phyloP scores from a whole-genome alignment of 2,888 invertebrate species.

The Diploptera punctata region DNA sequence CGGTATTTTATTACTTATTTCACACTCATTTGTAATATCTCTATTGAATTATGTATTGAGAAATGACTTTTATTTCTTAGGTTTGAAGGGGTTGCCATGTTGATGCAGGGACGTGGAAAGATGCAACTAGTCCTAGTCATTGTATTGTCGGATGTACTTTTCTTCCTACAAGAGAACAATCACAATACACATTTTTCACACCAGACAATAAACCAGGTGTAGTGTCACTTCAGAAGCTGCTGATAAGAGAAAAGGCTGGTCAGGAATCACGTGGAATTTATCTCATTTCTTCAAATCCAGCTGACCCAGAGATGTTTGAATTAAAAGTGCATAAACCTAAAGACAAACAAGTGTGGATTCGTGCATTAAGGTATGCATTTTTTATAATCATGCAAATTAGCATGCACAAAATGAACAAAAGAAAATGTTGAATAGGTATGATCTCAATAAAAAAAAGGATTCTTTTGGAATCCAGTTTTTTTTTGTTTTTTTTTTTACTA shows the following conservation, averaged over 20 bases:
- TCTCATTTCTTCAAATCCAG: constrained; percentile 89
- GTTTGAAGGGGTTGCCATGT: constrained; percentile 87
- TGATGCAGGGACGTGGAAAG: constrained; percentile 92
- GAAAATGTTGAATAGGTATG: no score
- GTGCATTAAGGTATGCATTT: constrained; percentile 74
- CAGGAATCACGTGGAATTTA: constrained; percentile 89
- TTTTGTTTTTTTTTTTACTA: no score
- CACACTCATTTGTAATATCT: no score
- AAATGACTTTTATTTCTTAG: constrained; percentile 51
- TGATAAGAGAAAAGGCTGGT: constrained; percentile 94
- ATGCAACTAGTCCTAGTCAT: constrained; percentile 88
- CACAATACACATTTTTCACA: constrained; percentile 76
- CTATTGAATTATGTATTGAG: no score
- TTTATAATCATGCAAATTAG: no score
- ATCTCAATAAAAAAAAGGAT: no score
- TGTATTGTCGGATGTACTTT: constrained; percentile 88
- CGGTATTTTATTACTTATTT: no score
- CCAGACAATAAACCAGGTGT: constrained; percentile 97
- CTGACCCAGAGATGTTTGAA: constrained; percentile 96
- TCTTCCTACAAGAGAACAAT: constrained; percentile 91
- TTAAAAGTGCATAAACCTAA: constrained; percentile 86
- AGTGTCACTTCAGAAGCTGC: constrained; percentile 87
- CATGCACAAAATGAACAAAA: no score
- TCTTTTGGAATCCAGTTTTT: no score
- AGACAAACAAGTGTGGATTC: constrained; percentile 90